These are phyloP conservation scores for Acropora yongei DNA, from an alignment of 64 coral and sea anemone species.

Conservation along the genomic window DNA sequence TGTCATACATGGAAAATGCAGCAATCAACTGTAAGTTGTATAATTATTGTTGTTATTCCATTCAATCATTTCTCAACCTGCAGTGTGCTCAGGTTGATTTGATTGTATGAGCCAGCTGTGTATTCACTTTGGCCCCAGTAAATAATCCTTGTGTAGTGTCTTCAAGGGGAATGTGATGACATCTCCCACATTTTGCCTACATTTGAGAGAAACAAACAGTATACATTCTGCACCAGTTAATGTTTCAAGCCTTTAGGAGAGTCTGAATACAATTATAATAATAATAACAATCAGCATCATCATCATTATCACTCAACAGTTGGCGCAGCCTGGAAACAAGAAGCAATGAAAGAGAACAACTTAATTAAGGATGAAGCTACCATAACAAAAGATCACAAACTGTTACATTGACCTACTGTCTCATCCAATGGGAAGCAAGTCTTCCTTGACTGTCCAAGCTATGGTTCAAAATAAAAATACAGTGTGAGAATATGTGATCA, in stretches of 20 bases:
- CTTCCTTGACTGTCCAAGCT: background rate
- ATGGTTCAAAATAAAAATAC: background rate
- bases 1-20: background rate
- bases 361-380: background rate
- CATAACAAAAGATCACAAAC: background rate
- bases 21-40: background rate
- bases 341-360: no score
- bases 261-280: no score
- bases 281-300: no score
- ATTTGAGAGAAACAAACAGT: background rate
- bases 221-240: no score
- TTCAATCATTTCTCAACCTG: background rate
- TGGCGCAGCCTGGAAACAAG: no score
- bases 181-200: background rate
- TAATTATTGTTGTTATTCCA: background rate
- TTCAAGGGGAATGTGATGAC: background rate
- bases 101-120: background rate
- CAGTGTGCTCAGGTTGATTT: background rate
- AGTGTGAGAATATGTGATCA: background rate
- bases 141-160: background rate
- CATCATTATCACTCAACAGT: no score
- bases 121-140: background rate
- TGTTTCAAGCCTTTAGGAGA: no score
- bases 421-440: background rate
- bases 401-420: background rate